phyloP scores from a whole-genome alignment of 2,113 vertebrate genomes.

The Cyanoderma ruficeps region DNA sequence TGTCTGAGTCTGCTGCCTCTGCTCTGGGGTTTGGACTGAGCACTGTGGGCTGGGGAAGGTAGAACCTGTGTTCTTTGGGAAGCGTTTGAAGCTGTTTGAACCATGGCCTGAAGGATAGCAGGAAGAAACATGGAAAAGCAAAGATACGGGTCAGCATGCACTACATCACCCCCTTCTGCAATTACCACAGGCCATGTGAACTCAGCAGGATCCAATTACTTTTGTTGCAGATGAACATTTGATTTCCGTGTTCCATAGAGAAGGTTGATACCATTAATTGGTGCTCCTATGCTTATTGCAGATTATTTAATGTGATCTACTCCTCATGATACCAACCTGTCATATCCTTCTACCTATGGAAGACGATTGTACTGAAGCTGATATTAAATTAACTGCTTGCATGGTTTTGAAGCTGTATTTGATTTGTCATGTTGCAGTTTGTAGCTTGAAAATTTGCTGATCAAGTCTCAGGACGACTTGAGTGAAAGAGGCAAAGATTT shows the following conservation, averaged over 20 bases:
- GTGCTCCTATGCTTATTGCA: not conserved
- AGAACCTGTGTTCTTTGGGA: not conserved
- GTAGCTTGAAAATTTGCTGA: not conserved
- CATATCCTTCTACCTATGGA: not conserved
- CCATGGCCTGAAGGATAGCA: not conserved
- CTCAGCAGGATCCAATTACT: not conserved
- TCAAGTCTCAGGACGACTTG: not conserved
- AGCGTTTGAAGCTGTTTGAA: not conserved
- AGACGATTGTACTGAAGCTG: not conserved
- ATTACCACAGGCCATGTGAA: not conserved
- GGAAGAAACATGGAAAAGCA: not conserved
- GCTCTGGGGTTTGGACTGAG: not conserved
- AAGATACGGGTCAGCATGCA: not conserved
- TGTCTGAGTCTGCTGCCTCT: not conserved
- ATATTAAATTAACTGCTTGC: not conserved
- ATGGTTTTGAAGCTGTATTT: not conserved
- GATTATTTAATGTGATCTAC: not conserved
- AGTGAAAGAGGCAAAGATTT: not conserved
- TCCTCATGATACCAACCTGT: not conserved
- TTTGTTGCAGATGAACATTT: not conserved
- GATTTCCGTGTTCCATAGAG: not conserved
- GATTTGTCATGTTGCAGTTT: not conserved
- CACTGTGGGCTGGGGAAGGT: not conserved
- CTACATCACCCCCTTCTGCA: not conserved
- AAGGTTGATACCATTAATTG: not conserved